Conservation (phyloP, 2,888 invertebrate genomes). For the Ashinkailepas kermadecensis region DNA sequence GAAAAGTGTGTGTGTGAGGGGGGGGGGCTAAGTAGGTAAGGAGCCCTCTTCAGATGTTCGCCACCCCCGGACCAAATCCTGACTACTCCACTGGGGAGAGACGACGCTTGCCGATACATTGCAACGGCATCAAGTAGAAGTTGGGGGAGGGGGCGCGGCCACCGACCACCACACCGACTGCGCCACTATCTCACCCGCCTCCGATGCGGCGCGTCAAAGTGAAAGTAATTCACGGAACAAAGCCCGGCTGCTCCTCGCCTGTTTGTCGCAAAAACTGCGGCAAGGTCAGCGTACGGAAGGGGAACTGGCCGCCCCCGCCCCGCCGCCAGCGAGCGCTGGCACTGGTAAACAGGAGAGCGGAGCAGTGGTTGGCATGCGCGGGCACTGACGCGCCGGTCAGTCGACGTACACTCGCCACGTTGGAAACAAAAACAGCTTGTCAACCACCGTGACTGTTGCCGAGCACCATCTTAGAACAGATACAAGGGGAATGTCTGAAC, state of each 20-base stretch:
- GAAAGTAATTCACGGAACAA: neutral
- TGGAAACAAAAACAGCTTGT: neutral
- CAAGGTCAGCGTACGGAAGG: conserved; percentile 7
- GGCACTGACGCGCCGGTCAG: too few species aligned
- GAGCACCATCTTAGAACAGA: neutral
- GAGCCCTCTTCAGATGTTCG: too few species aligned
- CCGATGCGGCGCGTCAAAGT: neutral
- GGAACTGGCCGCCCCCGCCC: neutral
- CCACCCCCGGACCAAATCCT: too few species aligned
- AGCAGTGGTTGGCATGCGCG: neutral
- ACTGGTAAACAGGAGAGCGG: neutral
- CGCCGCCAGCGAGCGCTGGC: neutral
- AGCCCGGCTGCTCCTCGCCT: neutral
- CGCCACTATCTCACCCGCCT: neutral
- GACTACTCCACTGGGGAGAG: too few species aligned
- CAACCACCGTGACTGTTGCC: neutral
- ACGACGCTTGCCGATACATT: too few species aligned
- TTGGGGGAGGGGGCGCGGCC: too few species aligned
- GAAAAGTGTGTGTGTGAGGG: too few species aligned
- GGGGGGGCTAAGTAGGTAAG: too few species aligned
- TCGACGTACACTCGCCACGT: neutral
- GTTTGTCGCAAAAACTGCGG: neutral
- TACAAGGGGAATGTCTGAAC: too few species aligned
- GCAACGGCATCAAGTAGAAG: too few species aligned
- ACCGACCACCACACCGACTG: too few species aligned